Evolutionary conservation across 1,140 invertebrate species (phyloP).

Genomic region (Eufriesea mexicana): DNA sequence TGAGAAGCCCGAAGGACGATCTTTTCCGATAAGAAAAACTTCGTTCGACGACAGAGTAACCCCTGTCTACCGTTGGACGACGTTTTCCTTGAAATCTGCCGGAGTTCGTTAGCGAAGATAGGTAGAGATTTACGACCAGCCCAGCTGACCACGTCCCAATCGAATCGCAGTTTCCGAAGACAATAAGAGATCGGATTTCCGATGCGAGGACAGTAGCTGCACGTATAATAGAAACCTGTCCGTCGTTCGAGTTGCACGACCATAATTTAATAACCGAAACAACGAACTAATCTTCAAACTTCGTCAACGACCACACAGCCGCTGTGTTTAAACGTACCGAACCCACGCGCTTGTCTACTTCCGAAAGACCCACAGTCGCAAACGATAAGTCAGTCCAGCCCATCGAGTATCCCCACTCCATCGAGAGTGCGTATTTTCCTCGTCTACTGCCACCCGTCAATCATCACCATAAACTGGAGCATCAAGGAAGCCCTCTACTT

Average conservation of each 20-base stretch:
- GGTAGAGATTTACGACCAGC: not conserved
- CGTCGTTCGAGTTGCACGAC: not conserved
- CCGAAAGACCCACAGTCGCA: too few relatives aligned
- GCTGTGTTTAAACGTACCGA: too few relatives aligned
- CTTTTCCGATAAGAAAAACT: not conserved
- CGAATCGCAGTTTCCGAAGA: conserved; percentile 7
- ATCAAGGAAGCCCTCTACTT: conserved; percentile 1
- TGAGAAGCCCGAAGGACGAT: not conserved
- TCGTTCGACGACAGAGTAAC: not conserved
- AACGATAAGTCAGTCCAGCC: too few relatives aligned
- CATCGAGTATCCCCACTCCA: not conserved
- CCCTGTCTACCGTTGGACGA: not conserved
- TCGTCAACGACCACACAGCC: too few relatives aligned
- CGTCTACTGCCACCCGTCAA: not conserved
- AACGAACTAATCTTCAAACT: not conserved
- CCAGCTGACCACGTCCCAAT: not conserved
- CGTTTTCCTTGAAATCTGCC: not conserved
- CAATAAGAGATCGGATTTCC: conserved; percentile 32
- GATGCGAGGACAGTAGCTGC: not conserved
- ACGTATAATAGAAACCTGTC: not conserved
- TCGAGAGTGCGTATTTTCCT: too few relatives aligned
- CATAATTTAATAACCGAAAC: not conserved
- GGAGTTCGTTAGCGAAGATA: not conserved
- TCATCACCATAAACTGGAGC: conserved; percentile 13
- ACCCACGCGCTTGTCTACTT: too few relatives aligned